These are phyloP conservation scores for Agonopterix alstromeriana DNA, from an alignment of 2,888 invertebrate species.

Conservation along the genomic window DNA sequence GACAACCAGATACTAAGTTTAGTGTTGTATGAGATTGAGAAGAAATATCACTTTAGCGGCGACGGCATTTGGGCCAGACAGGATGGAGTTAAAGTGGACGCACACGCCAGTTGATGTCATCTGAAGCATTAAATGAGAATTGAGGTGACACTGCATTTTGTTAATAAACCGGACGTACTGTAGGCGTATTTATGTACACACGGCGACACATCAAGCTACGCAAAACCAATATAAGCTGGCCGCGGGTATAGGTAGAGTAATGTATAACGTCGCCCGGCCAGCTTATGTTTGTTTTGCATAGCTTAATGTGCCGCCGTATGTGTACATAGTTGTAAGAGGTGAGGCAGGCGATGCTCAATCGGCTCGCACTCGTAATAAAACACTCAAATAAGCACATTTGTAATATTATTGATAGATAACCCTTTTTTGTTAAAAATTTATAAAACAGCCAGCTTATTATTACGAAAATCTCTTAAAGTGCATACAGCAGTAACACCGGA, in stretches of 20 bases:
- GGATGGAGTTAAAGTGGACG: slow-evolving; percentile 31
- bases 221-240: too few species aligned
- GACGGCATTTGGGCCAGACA: slow-evolving; percentile 81
- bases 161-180: too few species aligned
- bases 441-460: slow-evolving; percentile 32
- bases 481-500: too few species aligned
- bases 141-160: too few species aligned
- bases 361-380: slow-evolving; percentile 30
- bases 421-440: slow-evolving; percentile 27
- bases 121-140: neutral
- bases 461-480: slow-evolving; percentile 9
- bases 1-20: slow-evolving; percentile 78
- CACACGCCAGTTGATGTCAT: slow-evolving; percentile 13
- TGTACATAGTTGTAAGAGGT: too few species aligned
- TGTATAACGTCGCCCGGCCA: too few species aligned
- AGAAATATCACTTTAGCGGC: slow-evolving; percentile 83
- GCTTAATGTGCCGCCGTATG: too few species aligned
- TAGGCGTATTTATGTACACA: too few species aligned
- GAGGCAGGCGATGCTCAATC: too few species aligned
- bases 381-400: slow-evolving; percentile 50
- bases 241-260: too few species aligned
- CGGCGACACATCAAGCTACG: too few species aligned
- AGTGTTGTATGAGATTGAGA: slow-evolving; percentile 83
- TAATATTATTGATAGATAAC: slow-evolving; percentile 33
- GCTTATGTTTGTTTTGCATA: too few species aligned